phyloP scores from a whole-genome alignment of 2,113 vertebrate species.

The Stegostoma tigrinum region DNA sequence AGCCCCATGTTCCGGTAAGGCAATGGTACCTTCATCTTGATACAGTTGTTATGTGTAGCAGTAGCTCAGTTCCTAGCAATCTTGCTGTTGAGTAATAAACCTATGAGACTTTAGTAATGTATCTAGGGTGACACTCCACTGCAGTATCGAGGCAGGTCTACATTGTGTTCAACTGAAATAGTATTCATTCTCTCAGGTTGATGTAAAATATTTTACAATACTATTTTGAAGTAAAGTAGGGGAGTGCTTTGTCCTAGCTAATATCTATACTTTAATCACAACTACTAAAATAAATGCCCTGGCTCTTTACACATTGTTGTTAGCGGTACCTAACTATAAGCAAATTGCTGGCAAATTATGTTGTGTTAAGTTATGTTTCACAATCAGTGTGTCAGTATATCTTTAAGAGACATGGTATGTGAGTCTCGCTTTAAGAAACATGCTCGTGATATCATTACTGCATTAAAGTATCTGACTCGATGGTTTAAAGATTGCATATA shows the following conservation, averaged over 20 bases:
- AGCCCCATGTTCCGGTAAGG: too few species aligned
- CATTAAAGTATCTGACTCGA: too few species aligned
- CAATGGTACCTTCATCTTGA: too few species aligned
- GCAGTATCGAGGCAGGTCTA: neutral
- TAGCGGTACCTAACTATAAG: neutral
- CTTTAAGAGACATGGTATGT: too few species aligned
- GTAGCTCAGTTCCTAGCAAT: neutral
- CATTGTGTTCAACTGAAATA: neutral
- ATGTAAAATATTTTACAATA: too few species aligned
- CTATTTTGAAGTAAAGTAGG: too few species aligned
- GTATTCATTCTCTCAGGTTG: neutral
- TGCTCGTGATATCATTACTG: too few species aligned
- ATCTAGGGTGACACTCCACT: neutral
- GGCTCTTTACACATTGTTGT: neutral
- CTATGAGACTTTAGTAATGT: neutral
- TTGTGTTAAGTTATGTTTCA: too few species aligned
- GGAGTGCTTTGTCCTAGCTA: neutral
- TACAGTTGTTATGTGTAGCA: too few species aligned
- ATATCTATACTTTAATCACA: neutral
- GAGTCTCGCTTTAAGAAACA: too few species aligned
- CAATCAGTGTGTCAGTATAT: too few species aligned
- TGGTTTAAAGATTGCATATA: too few species aligned
- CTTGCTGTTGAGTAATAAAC: neutral
- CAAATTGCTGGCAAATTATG: neutral
- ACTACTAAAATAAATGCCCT: neutral